A percentile compares a stretch with the other conserved stretches of the same genome.
phyloP scores from a whole-genome alignment of 2,888 invertebrate genomes.

The Drosophila stalkeri region DNA sequence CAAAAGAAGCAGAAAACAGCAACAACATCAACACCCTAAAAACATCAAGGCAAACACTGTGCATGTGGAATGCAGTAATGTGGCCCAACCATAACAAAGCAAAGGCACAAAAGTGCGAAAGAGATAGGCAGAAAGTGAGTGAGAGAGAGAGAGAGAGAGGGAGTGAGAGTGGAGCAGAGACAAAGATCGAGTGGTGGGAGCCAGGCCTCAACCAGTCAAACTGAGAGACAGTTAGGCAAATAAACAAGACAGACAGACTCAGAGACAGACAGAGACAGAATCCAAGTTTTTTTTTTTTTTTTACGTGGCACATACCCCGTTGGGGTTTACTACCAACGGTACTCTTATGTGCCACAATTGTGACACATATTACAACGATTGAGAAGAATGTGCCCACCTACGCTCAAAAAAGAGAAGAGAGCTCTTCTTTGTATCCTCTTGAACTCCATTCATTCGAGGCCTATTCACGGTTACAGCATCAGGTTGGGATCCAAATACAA shows the following conservation, averaged over 20 bases:
- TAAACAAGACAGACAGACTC: slow-evolving; percentile 28
- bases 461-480: too few species aligned
- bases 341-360: too few species aligned
- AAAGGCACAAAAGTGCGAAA: slow-evolving; percentile 3
- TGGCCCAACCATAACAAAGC: slow-evolving; percentile 72
- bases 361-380: too few species aligned
- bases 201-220: slow-evolving; percentile 11
- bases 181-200: slow-evolving; percentile 9
- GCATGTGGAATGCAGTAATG: slow-evolving; percentile 80
- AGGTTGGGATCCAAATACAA: too few species aligned
- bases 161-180: neutral
- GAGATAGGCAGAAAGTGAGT: neutral
- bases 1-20: slow-evolving; percentile 29
- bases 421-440: too few species aligned
- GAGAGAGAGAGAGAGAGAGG: slow-evolving; percentile 5
- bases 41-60: slow-evolving; percentile 80
- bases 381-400: too few species aligned
- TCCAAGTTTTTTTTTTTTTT: too few species aligned
- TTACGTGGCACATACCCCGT: too few species aligned
- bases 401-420: too few species aligned
- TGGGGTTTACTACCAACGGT: too few species aligned
- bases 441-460: too few species aligned
- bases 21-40: slow-evolving; percentile 68
- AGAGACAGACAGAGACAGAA: neutral
- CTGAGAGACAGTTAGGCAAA: slow-evolving; percentile 27